Evolutionary conservation across 2,888 invertebrate genomes (phyloP).

Genomic region (Villa cingulata): DNA sequence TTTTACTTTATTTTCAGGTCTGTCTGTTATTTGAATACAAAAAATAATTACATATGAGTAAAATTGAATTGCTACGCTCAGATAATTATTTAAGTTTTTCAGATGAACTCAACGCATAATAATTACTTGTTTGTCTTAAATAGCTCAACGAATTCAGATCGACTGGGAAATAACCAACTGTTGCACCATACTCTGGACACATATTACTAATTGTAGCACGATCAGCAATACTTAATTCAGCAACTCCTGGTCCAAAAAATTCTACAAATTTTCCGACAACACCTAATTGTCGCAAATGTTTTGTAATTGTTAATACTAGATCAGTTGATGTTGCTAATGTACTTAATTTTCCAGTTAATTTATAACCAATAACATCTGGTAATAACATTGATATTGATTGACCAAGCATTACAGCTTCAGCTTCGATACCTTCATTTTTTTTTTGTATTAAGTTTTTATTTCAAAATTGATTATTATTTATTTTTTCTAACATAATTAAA

Average conservation of each 20-base stretch:
- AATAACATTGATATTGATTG: conserved; percentile 94
- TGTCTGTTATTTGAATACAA: conserved; percentile 41
- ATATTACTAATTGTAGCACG: conserved; percentile 96
- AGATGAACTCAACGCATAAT: too few species aligned
- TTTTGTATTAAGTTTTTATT: too few species aligned
- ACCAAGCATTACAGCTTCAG: conserved; percentile 97
- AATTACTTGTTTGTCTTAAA: conserved; percentile 65
- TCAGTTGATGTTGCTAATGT: conserved; percentile 89
- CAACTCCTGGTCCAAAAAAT: conserved; percentile 91
- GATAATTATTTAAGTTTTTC: background rate
- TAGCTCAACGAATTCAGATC: conserved; percentile 72
- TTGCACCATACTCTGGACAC: conserved; percentile 98
- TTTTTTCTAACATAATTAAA: background rate
- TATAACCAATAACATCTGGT: conserved; percentile 92
- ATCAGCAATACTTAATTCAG: conserved; percentile 86
- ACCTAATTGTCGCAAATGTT: conserved; percentile 83
- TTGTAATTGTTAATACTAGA: conserved; percentile 91
- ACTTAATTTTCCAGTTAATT: conserved; percentile 64
- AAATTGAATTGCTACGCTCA: too few species aligned
- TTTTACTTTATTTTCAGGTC: conserved; percentile 59
- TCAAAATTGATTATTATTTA: background rate
- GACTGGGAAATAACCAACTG: conserved; percentile 89
- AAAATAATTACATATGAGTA: background rate
- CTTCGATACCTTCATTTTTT: conserved; percentile 65
- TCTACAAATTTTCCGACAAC: conserved; percentile 99